Base-by-base conservation (phyloP, 2,888 invertebrate species). In the Standfussiana lucernea region DNA sequence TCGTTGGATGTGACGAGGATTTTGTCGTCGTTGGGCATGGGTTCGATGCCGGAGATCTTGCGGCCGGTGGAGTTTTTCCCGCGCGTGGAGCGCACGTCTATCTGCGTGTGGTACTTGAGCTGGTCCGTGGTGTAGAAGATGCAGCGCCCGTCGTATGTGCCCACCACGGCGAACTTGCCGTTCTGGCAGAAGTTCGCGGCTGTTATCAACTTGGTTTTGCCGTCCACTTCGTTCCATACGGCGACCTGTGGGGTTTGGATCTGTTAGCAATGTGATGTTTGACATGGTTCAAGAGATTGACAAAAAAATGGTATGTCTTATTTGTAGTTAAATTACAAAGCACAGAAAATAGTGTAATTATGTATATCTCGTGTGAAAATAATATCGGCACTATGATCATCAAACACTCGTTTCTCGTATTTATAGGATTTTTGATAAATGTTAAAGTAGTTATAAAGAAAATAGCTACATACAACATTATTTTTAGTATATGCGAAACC, bases 101-200 rank as follows among this genome's bases (percentile, higher is more conserved):
- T 99, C 92, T 99, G 99, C 15, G 99, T 99, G 95, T 99, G 99
- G 95, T 99, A 99, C 92, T 99, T 99, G 6, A 99, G 97, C 93
- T 99, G 99, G 97, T 99, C 99, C 0, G 99, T 99, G 56, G 98
- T 99, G 96, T 99, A 99, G 97, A 99, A 99, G 90, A 99, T 99
- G 94, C 99, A 99, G 64, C 99, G 98, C 0, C 99, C 99, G 95
- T 99, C 99, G 96, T 99, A 99, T 0, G 99, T 99, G 59, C 99
- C 99, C 0, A 99, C 99, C 0, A 99, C 99, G 0, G 99, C 99
- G 96, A 99, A 99, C 93, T 99, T 99, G 15, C 99, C 99, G 96
- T 99, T 99, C 93, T 99, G 98, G 91, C 99, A 99, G 96, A 99
- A 99, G 95, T 99, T 99, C 0, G 99, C 99, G 0, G 99, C 99